Evolutionary conservation across 2,113 vertebrate genomes (phyloP).

Genomic region (Bambusicola thoracicus): DNA sequence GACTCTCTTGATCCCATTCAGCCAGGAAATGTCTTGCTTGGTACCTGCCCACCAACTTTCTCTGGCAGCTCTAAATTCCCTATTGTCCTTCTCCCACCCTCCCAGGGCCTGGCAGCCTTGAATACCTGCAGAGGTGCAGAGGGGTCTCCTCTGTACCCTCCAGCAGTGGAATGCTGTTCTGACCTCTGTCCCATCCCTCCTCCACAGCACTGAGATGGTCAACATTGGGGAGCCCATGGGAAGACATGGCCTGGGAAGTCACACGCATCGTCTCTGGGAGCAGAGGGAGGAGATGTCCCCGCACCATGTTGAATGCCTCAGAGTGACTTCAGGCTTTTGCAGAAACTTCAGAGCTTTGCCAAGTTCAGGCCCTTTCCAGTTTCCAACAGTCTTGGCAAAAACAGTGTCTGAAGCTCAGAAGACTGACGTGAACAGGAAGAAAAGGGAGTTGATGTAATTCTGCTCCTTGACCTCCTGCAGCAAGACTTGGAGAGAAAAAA

Average conservation of each 20-base stretch:
- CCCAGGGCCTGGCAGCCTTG: not conserved
- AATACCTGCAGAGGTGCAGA: not conserved
- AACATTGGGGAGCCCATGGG: not conserved
- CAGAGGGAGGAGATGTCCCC: not conserved
- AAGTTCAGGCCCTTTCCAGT: not conserved
- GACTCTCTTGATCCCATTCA: not conserved
- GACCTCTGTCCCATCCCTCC: not conserved
- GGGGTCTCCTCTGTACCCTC: fast-evolving
- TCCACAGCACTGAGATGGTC: not conserved
- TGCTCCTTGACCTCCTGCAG: not conserved
- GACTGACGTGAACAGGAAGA: not conserved
- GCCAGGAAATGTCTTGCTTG: not conserved
- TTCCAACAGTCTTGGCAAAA: not conserved
- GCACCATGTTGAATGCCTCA: fast-evolving
- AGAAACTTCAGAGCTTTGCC: not conserved
- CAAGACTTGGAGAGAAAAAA: not conserved
- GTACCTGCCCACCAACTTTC: fast-evolving
- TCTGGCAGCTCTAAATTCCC: not conserved
- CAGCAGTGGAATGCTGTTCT: not conserved
- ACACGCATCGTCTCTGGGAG: not conserved
- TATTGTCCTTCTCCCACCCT: not conserved
- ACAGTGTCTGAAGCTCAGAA: not conserved
- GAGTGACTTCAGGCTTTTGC: not conserved
- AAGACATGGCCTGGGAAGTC: not conserved
- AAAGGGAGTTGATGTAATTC: not conserved